A percentile compares a stretch with the other conserved stretches of the same genome.
These are phyloP conservation scores for Nymphicus hollandicus DNA, from an alignment of 2,113 vertebrate genomes.

Conservation along the genomic window DNA sequence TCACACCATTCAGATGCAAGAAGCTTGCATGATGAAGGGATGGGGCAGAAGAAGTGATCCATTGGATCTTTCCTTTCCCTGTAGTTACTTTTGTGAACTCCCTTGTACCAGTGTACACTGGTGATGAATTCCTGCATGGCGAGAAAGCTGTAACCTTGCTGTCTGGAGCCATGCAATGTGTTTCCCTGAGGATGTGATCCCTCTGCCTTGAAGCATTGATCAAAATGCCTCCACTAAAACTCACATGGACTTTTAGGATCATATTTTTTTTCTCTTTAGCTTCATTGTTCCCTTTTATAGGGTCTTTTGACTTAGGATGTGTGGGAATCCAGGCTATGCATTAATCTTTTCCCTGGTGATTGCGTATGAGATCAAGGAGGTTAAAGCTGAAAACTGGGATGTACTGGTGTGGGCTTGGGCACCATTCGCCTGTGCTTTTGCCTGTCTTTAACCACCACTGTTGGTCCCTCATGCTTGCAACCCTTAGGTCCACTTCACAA, in stretches of 20 bases:
- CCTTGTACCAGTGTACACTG: background rate
- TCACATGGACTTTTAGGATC: background rate
- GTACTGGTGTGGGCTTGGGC: background rate
- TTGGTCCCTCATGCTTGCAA: background rate
- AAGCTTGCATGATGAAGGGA: background rate
- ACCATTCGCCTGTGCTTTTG: background rate
- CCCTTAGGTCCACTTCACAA: background rate
- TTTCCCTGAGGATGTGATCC: background rate
- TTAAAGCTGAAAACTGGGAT: background rate
- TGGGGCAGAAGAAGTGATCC: background rate
- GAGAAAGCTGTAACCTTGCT: background rate
- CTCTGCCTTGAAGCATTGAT: background rate
- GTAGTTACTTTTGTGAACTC: background rate
- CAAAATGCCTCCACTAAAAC: background rate
- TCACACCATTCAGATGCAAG: accelerated
- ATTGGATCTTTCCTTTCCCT: background rate
- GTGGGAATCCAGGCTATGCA: background rate
- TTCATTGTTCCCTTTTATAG: background rate
- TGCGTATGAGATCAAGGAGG: accelerated
- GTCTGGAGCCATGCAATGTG: background rate
- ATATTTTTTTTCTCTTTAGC: background rate
- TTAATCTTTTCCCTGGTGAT: background rate
- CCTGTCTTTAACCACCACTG: background rate
- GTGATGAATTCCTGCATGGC: background rate
- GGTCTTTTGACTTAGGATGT: background rate